Conservation (phyloP, 2,888 invertebrate species). For the Sialis lutaria region DNA sequence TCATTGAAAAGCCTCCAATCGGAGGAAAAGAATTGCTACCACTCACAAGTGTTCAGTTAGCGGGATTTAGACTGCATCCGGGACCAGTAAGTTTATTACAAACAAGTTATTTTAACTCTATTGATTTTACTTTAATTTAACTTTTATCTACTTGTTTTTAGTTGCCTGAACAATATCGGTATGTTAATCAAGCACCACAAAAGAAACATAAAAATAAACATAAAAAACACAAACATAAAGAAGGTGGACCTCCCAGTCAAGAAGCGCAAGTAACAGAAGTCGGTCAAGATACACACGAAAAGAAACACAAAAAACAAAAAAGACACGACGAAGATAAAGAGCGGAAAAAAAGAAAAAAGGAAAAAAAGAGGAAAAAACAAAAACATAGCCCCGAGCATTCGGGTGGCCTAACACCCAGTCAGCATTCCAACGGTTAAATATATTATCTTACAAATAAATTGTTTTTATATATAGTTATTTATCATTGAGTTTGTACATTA, state of each 20-base stretch:
- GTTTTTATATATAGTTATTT: too few relatives aligned
- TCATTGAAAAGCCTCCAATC: conserved; percentile 91
- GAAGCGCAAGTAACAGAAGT: conserved; percentile 50
- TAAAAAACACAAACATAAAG: conserved; percentile 87
- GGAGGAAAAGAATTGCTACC: conserved; percentile 80
- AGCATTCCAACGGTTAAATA: conserved; percentile 23
- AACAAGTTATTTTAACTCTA: not conserved
- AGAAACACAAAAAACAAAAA: conserved; percentile 90
- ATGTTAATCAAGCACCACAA: conserved; percentile 79
- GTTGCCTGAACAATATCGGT: conserved; percentile 88
- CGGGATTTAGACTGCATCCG: conserved; percentile 88
- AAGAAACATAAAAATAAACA: conserved; percentile 92
- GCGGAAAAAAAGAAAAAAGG: conserved; percentile 84
- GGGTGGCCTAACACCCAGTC: conserved; percentile 44
- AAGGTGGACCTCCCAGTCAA: conserved; percentile 59
- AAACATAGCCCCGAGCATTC: conserved; percentile 80
- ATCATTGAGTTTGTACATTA: not conserved
- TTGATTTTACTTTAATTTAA: not conserved
- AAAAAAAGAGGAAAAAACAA: conserved; percentile 88
- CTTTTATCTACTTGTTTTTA: conserved; percentile 21
- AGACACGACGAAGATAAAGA: conserved; percentile 88
- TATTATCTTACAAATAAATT: not conserved
- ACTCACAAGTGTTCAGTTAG: conserved; percentile 69
- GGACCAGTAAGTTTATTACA: conserved; percentile 45
- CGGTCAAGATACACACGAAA: conserved; percentile 70